Base-by-base conservation (phyloP, 2,113 vertebrate species). In the Microtus oregoni region DNA sequence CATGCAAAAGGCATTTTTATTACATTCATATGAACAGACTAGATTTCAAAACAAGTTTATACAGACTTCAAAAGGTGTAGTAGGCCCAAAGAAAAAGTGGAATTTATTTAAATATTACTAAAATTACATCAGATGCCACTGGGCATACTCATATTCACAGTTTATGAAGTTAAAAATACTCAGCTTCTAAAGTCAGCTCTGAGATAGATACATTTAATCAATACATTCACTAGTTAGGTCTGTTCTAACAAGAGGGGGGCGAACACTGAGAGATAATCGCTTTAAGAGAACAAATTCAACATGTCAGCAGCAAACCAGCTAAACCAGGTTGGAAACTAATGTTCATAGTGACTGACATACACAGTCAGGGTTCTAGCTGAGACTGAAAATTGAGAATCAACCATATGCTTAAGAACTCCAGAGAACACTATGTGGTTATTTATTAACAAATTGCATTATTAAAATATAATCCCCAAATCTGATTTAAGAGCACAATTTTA, bases 91-190 rank as follows among this genome's bases (percentile, higher is more conserved):
- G 96, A 95, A 65, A 87, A 97, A 96, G 44, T 94, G 58, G 94
- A 91, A 89, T 94, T 90, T 96, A 97, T 90, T 97, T 98, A 97
- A 97, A 97, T 96, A 97, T n/a, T 94, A 89, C 82, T 96, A 95
- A 63, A 94, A 78, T 97, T 96, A 96, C 20, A 93, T 1, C 3
- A 61, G 50, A 95, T 38, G 79, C 90, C 94, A 92, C 35, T 96
- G 24, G 93, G 97, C 92, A 98, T 95, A 98, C 78, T 94, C 96
- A 98, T 97, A 98, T 98, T 98, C 98, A 98, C 98, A 98, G 98
- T 94, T 98, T 98, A 97, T 95, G 93, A 94, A 68, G 76, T 96
- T 97, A 97, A 97, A 82, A 96, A 95, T 98, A 96, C 50, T 95
- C 89, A 96, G 90, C 35, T 86, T 87, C 91, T 95, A 77, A 91